Base-by-base conservation (phyloP, 2,797 vertebrate genomes). In the Buceros bicornis region DNA sequence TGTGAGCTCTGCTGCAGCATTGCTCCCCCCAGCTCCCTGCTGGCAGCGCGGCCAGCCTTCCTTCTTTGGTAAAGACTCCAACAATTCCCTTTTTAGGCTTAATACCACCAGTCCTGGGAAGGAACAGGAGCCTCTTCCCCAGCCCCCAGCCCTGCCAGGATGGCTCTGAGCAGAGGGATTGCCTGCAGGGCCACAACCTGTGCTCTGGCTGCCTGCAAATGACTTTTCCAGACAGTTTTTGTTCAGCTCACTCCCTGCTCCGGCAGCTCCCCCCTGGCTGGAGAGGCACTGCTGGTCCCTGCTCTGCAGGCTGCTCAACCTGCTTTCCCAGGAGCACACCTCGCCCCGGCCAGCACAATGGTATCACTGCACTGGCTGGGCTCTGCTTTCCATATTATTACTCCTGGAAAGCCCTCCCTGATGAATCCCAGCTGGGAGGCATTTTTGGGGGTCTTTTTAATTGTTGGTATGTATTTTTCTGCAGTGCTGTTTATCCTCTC, bases 21-120 rank as follows among this genome's bases (percentile, higher is more conserved):
- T 77, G 28, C 43, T 66, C 37, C 83, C n/a, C 43, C 40, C 2
- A 3, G 48, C 73, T 54, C 35, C 37, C 83, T 93, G 78, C 77
- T 7, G 8, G 69, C 84, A 7, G 86, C 0, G 0, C 61, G 57
- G 82, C 72, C 4, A 0, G 16, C 82, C 35, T 96, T 94, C 97
- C 97, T 95, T 97, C 93, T 97, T 97, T 97, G 96, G 97, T 97
- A 94, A 97, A 96, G 87, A 79, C 40, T 92, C 61, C 83, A 94
- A 83, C 93, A 88, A 94, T 97, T 96, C 90, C 97, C 94, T 94
- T 97, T 97, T 97, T 95, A 96, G 96, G 96, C 80, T 92, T 73
- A 93, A 95, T 85, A 93, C 31, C 43, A 67, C 64, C 60, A 43
- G 74, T 37, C 58, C 83, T 4, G 20, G 45, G 83, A 95, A 90